Evolutionary conservation across 2,888 invertebrate genomes (phyloP), one percentile per base, ranked within the genome.

Genomic region (Drosophila algonquin): DNA sequence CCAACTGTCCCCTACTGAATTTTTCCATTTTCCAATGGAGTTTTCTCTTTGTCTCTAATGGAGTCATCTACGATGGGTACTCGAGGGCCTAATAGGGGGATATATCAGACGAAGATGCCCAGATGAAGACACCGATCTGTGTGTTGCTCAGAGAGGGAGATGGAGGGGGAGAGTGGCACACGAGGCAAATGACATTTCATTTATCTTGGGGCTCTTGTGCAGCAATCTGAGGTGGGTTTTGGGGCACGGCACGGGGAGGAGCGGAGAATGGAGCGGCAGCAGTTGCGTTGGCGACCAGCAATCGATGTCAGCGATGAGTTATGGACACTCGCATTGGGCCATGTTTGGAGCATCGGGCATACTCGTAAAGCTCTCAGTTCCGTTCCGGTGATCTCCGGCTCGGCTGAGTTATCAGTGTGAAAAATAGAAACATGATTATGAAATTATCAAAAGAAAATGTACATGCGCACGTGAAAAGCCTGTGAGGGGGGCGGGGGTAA

Each of bases 391-490:
- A 58, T 55, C 55, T 63, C 12, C 59, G 35, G 27, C 27, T 32
- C 10, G 61, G 47, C 44, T 47, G 47, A 71, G 73, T 81, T 89
- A 89, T 84, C 84, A 73, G 57, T 65, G 63, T 84, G 82, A 87
- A 74, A 75, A 77, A 77, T 89, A 70, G 82, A 80, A 87, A 89
- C 84, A 85, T 67, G 84, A 76, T 82, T 89, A 89, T 89, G 82
- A 87, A 89, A 85, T 85, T 85, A 82, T 83, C 60, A 58, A 54
- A 55, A 68, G 58, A 48, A 58, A 63, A 10, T 40, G 40, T 40
- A 40, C 40, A 47, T n/a, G 12, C 45, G 44, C 51, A 61, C 30
- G 35, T 48, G 51, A 21, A 44, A 32, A 44, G 24, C 32, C 7
- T 30, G 30, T 7, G 58, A 16, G 47, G 24, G 18, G 45, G 14